A percentile compares a stretch with the other conserved stretches of the same genome.
Evolutionary conservation across 2,113 vertebrate species (phyloP).

Genomic region (Chlorocebus sabaeus): DNA sequence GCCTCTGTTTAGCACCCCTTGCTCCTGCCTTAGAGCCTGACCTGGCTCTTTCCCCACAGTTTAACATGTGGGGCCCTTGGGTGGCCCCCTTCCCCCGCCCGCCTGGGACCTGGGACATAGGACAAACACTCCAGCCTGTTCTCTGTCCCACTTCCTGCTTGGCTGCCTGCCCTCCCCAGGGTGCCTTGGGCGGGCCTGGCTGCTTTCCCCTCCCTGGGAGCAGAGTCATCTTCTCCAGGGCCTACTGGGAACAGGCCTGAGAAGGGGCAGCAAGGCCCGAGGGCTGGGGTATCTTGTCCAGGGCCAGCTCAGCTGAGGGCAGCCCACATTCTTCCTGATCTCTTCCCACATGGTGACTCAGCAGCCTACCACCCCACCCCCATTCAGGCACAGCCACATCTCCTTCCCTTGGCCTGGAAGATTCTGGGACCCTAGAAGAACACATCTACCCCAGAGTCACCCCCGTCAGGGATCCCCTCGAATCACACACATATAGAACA

Average conservation of each 20-base stretch:
- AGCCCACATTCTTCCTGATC: neutral
- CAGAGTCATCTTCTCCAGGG: constrained; percentile 56
- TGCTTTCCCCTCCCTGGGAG: constrained; percentile 42
- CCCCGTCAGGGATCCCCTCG: neutral
- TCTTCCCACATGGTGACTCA: constrained; percentile 48
- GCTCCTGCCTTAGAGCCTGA: constrained; percentile 13
- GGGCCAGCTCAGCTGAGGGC: constrained; percentile 21
- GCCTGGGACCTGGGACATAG: constrained; percentile 60
- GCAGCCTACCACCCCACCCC: neutral
- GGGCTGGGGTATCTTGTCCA: neutral
- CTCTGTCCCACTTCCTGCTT: constrained; percentile 73
- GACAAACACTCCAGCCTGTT: constrained; percentile 74
- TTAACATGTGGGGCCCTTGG: constrained; percentile 28
- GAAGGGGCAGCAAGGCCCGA: neutral
- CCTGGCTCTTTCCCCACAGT: constrained; percentile 49
- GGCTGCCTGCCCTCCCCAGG: constrained; percentile 67
- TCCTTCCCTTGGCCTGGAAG: neutral
- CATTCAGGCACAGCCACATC: neutral
- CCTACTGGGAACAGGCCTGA: constrained; percentile 12
- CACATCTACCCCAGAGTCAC: neutral
- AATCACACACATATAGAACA: neutral
- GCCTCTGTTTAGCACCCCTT: neutral
- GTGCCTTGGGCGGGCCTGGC: constrained; percentile 47
- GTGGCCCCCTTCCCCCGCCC: neutral
- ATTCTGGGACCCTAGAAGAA: constrained; percentile 17